Evolutionary conservation across 2,888 invertebrate species (phyloP).

Genomic region (Emmelina monodactyla): DNA sequence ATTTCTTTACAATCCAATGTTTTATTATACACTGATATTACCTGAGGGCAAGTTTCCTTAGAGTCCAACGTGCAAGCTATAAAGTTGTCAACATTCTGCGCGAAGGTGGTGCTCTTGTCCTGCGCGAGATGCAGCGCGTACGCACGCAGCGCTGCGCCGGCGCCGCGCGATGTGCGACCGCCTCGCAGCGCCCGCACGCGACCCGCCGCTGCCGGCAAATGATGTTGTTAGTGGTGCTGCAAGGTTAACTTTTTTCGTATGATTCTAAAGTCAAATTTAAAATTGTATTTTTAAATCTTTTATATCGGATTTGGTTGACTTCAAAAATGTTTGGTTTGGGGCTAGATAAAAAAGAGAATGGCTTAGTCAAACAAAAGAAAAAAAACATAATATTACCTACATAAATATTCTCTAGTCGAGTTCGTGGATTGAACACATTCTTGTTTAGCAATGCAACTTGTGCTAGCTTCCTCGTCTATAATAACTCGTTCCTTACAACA

Average conservation of each 20-base stretch:
- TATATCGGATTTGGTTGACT: no score
- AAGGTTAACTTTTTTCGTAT: no score
- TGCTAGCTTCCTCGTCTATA: constrained; percentile 11
- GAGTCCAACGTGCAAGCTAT: constrained; percentile 92
- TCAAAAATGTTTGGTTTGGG: no score
- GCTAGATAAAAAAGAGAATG: no score
- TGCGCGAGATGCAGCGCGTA: constrained; percentile 83
- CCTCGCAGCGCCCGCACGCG: constrained; percentile 74
- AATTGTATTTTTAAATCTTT: no score
- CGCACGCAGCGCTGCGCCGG: constrained; percentile 76
- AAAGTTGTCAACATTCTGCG: constrained; percentile 92
- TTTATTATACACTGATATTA: no score
- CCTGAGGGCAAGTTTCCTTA: constrained; percentile 85
- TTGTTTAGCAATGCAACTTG: constrained; percentile 12
- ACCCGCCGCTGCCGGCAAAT: constrained; percentile 72
- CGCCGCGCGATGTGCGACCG: constrained; percentile 50
- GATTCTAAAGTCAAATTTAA: no score
- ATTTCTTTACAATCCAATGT: no score
- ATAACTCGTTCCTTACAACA: constrained; percentile 15
- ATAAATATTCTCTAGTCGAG: constrained; percentile 31
- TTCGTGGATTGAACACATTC: constrained; percentile 19
- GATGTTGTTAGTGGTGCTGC: background rate
- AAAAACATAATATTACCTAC: constrained; percentile 38
- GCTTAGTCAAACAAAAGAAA: constrained; percentile 11
- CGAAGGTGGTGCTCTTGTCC: constrained; percentile 88